Percentiles rank a stretch among this genome's conserved stretches.
Conservation (phyloP, 2,888 invertebrate genomes). For the Meandrusa payeni region DNA sequence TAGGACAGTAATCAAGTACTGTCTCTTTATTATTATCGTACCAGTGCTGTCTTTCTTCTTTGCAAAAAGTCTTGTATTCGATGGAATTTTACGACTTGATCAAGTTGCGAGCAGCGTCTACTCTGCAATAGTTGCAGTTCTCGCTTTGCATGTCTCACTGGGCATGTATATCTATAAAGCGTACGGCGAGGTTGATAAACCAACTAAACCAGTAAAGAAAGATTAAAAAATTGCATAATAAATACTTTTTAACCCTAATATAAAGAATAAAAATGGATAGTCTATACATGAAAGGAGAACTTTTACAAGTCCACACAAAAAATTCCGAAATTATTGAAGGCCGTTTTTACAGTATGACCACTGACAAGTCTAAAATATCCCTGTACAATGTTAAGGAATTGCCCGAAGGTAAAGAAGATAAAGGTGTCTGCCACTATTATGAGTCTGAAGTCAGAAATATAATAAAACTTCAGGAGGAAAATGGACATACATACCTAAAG, state of each 20-base stretch:
- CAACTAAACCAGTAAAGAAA: constrained; percentile 65
- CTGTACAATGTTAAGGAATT: constrained; percentile 65
- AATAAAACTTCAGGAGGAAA: constrained; percentile 57
- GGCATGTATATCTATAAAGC: constrained; percentile 90
- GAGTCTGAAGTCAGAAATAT: constrained; percentile 65
- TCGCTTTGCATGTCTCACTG: constrained; percentile 87
- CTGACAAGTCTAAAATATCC: constrained; percentile 69
- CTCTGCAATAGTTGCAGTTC: constrained; percentile 87
- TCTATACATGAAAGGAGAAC: constrained; percentile 70
- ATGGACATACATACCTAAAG: constrained; percentile 55
- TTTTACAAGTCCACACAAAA: constrained; percentile 70
- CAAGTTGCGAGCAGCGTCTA: constrained; percentile 87
- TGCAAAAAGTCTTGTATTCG: constrained; percentile 85
- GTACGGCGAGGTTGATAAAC: constrained; percentile 81
- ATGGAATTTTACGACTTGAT: constrained; percentile 80
- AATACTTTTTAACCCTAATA: constrained; percentile 20
- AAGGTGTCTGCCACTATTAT: constrained; percentile 66
- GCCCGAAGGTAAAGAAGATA: constrained; percentile 49
- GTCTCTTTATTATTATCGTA: constrained; percentile 86
- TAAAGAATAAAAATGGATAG: constrained; percentile 58
- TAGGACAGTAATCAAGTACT: constrained; percentile 88
- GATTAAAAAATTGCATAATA: constrained; percentile 47
- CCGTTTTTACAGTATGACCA: constrained; percentile 65
- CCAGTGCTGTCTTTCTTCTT: constrained; percentile 88
- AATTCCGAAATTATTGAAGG: constrained; percentile 67